A percentile compares a stretch with the other conserved stretches of the same genome.
Evolutionary conservation across 2,797 vertebrate species (phyloP).

Genomic region (Ciconia nigra): DNA sequence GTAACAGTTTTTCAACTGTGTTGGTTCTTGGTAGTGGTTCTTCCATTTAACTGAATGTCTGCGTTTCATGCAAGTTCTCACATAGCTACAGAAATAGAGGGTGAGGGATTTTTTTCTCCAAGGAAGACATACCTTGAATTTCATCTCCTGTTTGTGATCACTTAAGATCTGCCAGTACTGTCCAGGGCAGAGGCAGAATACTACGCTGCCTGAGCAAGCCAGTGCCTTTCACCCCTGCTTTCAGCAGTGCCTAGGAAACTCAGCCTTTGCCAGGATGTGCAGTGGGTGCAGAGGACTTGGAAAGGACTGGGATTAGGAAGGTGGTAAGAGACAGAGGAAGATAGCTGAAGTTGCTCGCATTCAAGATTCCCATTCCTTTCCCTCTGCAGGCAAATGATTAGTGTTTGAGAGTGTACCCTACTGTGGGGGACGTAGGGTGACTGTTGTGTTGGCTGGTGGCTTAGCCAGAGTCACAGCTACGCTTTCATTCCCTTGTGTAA

Average conservation of each 20-base stretch:
- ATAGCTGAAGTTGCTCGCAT: background rate
- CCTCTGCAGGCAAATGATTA: background rate
- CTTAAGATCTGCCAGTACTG: background rate
- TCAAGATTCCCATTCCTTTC: background rate
- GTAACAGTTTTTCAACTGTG: background rate
- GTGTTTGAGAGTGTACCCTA: background rate
- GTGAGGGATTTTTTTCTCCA: background rate
- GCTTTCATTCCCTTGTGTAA: background rate
- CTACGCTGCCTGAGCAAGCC: background rate
- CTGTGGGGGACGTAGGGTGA: background rate
- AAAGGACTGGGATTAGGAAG: background rate
- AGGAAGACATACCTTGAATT: background rate
- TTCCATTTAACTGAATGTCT: background rate
- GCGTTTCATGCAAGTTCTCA: background rate
- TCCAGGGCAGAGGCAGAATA: background rate
- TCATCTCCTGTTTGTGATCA: background rate
- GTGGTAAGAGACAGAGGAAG: background rate
- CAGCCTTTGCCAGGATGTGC: background rate
- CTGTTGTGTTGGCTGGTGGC: background rate
- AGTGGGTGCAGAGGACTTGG: background rate
- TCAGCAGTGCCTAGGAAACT: background rate
- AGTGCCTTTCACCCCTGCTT: background rate
- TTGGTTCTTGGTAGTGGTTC: background rate
- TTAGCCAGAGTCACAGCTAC: background rate
- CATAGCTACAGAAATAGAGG: fast-evolving